Evolutionary conservation across 2,888 invertebrate species (phyloP), one percentile per base, ranked within the genome.

Genomic region (Cataglyphis cursor): DNA sequence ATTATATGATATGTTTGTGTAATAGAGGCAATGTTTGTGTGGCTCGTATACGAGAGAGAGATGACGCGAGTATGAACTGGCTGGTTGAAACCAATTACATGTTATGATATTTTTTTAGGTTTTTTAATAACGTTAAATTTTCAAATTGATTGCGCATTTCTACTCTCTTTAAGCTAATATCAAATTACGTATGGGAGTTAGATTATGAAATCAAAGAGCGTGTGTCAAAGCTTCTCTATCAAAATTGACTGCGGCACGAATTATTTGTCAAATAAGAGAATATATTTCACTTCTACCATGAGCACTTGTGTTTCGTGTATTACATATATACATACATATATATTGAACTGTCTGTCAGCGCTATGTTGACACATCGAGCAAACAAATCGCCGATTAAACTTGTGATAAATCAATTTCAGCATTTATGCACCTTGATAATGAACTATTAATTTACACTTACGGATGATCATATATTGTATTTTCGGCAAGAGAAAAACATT

Each of bases 41-140:
- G 81, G 73, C 12, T 12, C 59, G 65, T 74, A 35, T 61, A n/a
- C 24, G 73, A 83, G 81, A 84, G 81, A 72, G 41, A 80, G 31
- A 18, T 24, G 24, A 24, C 6, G 61, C 51, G 54, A 81, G 74
- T 83, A 64, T 54, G 83, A 78, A n/a, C 24, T 66, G 68, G 59
- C 87, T 80, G 64, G 88, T 61, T 76, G 35, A 82, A 89, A 87
- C 89, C 89, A 88, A 87, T 89, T 86, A 85, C 15, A 59, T 61
- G 78, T 48, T 81, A 84, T 31, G 80, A 89, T 89, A 86, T 87
- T 89, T 89, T 82, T 31, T 62, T 78, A 65, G 68, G 65, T 65
- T 86, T 89, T 86, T 84, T 82, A 70, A 57, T 73, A 81, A 80
- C 21, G 5, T 18, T 2, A 10, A 44, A 44, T 44, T 44, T 48